Conservation (phyloP, 2,113 vertebrate species). For the Phocoena sinus region DNA sequence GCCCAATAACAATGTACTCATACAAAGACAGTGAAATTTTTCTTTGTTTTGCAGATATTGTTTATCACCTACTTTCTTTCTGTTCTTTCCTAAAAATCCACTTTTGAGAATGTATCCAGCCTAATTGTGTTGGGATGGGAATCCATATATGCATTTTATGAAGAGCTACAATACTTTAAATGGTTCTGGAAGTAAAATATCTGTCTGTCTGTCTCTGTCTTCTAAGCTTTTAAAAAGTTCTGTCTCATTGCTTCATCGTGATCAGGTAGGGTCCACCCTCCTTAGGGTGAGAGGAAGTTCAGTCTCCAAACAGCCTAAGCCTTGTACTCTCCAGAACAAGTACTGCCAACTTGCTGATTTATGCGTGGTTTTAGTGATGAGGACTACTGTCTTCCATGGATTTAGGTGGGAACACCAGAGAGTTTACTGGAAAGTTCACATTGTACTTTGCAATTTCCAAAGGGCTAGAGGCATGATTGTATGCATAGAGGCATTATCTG, state of each 20-base stretch:
- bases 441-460: conserved; percentile 21
- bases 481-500: conserved; percentile 24
- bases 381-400: conserved; percentile 60
- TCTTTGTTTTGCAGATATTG: conserved; percentile 31
- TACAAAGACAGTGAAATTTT: not conserved
- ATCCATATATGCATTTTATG: conserved; percentile 19
- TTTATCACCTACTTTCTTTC: not conserved
- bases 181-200: conserved; percentile 50
- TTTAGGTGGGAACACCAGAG: conserved; percentile 61
- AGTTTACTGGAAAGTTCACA: conserved; percentile 45
- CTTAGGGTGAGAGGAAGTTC: conserved; percentile 71
- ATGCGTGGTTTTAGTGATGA: conserved; percentile 56
- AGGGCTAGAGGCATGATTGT: conserved; percentile 29
- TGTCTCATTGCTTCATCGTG: conserved; percentile 42
- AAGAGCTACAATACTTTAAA: not conserved
- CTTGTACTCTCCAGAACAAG: conserved; percentile 36
- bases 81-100: conserved; percentile 30
- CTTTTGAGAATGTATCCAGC: not conserved
- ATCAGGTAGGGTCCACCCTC: not conserved
- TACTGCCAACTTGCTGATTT: conserved; percentile 53
- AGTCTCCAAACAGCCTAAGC: conserved; percentile 56
- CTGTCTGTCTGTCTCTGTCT: not conserved
- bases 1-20: not conserved
- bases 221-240: not conserved
- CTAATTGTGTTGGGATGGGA: not conserved